Evolutionary conservation across 2,113 vertebrate genomes (phyloP).

Genomic region (Centropus unirufus): DNA sequence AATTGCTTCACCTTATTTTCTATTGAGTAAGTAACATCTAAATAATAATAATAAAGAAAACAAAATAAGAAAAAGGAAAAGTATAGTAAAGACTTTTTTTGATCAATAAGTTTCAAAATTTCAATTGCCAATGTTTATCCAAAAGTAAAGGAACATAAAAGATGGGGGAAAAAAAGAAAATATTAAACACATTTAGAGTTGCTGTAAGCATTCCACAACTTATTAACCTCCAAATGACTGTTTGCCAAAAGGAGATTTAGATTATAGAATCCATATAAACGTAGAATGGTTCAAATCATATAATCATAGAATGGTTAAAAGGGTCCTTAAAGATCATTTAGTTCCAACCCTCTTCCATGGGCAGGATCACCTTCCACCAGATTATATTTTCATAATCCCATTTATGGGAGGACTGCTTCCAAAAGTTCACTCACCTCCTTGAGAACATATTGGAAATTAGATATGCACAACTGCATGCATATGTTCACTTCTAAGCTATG

Average conservation of each 20-base stretch:
- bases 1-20: background rate
- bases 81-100: background rate
- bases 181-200: background rate
- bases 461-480: background rate
- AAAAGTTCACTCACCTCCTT: background rate
- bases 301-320: too few species aligned
- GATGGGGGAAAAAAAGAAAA: rapidly evolving
- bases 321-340: too few species aligned
- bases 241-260: background rate
- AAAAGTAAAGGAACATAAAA: background rate
- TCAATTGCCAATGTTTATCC: background rate
- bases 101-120: background rate
- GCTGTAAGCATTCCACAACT: background rate
- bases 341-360: too few species aligned
- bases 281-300: too few species aligned
- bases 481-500: background rate
- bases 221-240: background rate
- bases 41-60: background rate
- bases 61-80: background rate
- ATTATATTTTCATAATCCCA: too few species aligned
- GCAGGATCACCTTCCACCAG: too few species aligned
- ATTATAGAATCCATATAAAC: too few species aligned
- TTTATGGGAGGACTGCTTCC: background rate
- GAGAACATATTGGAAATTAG: background rate
- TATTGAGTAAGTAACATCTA: background rate